phyloP scores from a whole-genome alignment of 2,113 vertebrate genomes.

The Emberiza fucata region DNA sequence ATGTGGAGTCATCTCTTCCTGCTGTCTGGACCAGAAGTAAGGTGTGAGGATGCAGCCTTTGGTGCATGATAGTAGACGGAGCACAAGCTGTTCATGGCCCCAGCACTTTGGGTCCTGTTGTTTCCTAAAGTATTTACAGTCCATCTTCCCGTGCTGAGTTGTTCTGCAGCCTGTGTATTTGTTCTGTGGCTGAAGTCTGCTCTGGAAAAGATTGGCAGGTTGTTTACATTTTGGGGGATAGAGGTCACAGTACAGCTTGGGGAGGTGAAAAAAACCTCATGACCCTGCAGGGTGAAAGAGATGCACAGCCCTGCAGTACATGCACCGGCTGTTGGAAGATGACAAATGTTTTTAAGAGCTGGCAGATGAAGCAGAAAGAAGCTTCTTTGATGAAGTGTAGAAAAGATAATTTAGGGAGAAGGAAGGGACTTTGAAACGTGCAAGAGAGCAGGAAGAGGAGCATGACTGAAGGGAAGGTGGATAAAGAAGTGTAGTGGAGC shows the following conservation, averaged over 20 bases:
- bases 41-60: rapidly evolving
- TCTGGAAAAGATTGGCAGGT: background rate
- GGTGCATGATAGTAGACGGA: background rate
- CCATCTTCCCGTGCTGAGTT: rapidly evolving
- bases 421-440: background rate
- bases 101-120: background rate
- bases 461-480: background rate
- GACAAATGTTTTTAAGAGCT: background rate
- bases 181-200: background rate
- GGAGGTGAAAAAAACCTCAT: background rate
- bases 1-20: rapidly evolving
- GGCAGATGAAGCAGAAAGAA: background rate
- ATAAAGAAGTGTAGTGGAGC: background rate
- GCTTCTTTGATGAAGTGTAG: background rate
- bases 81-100: background rate
- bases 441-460: background rate
- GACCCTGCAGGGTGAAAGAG: background rate
- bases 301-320: background rate
- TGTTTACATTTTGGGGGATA: background rate
- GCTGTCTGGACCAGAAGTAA: background rate
- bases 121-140: background rate
- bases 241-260: background rate
- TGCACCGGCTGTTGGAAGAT: background rate
- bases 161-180: background rate
- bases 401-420: background rate